These are phyloP conservation scores for Trissonchulus latispiculum DNA, from an alignment of 2,888 invertebrate species.

Conservation along the genomic window DNA sequence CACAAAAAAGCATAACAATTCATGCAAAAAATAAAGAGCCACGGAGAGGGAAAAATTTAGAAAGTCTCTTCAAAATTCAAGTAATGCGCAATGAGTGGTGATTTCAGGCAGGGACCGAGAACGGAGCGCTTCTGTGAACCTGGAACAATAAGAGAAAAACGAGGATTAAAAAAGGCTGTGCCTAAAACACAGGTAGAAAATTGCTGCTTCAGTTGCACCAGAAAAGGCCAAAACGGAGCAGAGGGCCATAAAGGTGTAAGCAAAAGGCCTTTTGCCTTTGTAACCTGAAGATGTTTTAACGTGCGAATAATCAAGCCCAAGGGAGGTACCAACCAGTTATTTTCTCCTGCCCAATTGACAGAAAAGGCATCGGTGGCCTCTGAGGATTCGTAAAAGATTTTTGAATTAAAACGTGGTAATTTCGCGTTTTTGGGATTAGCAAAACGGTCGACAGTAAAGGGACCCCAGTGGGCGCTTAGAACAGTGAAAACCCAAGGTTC, in stretches of 20 bases:
- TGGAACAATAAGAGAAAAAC: background rate
- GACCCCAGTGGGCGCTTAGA: background rate
- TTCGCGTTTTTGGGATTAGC: background rate
- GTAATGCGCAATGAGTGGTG: background rate
- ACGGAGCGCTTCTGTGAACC: background rate
- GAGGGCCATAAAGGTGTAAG: background rate
- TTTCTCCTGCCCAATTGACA: background rate
- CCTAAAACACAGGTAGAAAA: background rate
- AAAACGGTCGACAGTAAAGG: constrained; percentile 9
- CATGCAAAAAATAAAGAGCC: too few relatives aligned
- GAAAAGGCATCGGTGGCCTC: background rate
- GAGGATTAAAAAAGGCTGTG: background rate
- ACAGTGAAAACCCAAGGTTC: background rate
- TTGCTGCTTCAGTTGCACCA: background rate
- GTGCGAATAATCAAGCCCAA: background rate
- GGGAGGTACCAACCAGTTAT: constrained; percentile 1
- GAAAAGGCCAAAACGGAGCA: background rate
- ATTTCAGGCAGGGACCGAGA: background rate
- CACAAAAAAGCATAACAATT: background rate
- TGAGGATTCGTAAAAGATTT: background rate
- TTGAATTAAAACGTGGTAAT: constrained; percentile 1
- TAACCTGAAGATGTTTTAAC: background rate
- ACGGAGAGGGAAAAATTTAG: too few relatives aligned
- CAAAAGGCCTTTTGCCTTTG: background rate
- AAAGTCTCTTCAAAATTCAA: too few relatives aligned